Base-by-base conservation (phyloP, 2,797 vertebrate genomes). In the Crenuchus spilurus region DNA sequence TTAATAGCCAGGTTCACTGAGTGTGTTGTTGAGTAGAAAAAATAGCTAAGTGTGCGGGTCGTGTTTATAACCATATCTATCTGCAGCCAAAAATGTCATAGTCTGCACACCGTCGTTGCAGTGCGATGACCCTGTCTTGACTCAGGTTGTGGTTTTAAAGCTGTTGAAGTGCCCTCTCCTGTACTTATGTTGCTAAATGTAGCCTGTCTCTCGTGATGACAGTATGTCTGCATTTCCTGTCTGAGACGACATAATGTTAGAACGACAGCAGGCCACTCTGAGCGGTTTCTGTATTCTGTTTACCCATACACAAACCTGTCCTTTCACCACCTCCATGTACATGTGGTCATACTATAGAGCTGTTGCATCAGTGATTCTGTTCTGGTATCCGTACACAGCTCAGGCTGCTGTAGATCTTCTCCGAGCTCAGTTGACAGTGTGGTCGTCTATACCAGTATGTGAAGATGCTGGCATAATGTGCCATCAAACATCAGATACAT, bases 381-480 rank as follows among this genome's bases (percentile, higher is more conserved):
- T 9, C 57, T 41, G 64, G 58, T 18, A 6, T 6, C 57, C 75
- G 28, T 63, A 55, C 60, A 48, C 33, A 57, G 39, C 14, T 61
- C 64, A 70, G 48, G 57, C 37, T 62, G 60, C 55, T 44, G 46
- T n/a, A n/a, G n/a, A n/a, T n/a, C n/a, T n/a, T n/a, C n/a, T n/a
- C n/a, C n/a, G n/a, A n/a, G n/a, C n/a, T n/a, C n/a, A n/a, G n/a
- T n/a, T n/a, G n/a, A n/a, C n/a, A n/a, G n/a, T n/a, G n/a, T n/a
- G n/a, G n/a, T n/a, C n/a, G n/a, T n/a, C n/a, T n/a, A n/a, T n/a
- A n/a, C n/a, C n/a, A n/a, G n/a, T n/a, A n/a, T n/a, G n/a, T n/a
- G n/a, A n/a, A n/a, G n/a, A n/a, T n/a, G n/a, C n/a, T n/a, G n/a
- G n/a, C n/a, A n/a, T n/a, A n/a, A n/a, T n/a, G n/a, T n/a, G n/a